Evolutionary conservation across 2,113 vertebrate genomes (phyloP).

Genomic region (Danionella cerebrum): DNA sequence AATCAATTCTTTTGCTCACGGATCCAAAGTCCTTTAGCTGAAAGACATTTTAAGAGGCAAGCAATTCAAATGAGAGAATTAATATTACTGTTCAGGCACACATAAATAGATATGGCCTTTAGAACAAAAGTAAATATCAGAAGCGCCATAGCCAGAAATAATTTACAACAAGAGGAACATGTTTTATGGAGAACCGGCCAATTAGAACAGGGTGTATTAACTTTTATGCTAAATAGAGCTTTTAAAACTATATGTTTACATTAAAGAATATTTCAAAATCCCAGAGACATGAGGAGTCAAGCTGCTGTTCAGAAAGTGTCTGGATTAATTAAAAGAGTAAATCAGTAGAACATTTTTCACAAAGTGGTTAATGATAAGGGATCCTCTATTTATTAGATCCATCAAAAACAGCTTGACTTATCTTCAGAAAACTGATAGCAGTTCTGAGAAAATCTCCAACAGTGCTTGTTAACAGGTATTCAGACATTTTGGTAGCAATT

Average conservation of each 20-base stretch:
- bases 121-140: neutral
- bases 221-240: neutral
- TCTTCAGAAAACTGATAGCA: neutral
- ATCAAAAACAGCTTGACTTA: neutral
- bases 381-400: neutral
- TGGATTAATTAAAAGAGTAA: no score
- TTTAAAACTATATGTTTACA: neutral
- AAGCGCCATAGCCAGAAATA: neutral
- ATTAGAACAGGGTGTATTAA: no score
- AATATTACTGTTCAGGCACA: neutral
- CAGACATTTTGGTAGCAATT: no score
- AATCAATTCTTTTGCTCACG: neutral
- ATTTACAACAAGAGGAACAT: neutral
- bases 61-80: neutral
- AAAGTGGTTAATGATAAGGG: no score
- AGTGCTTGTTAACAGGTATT: no score
- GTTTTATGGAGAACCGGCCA: no score
- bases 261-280: no score
- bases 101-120: conserved; percentile 2
- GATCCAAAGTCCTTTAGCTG: neutral
- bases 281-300: no score
- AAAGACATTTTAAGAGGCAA: neutral
- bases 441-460: no score
- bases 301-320: no score
- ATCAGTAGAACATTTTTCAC: no score